Percentiles rank a stretch among this genome's conserved stretches.
These are phyloP conservation scores for Gibbula magus DNA, from an alignment of 2,888 invertebrate genomes.

Conservation along the genomic window DNA sequence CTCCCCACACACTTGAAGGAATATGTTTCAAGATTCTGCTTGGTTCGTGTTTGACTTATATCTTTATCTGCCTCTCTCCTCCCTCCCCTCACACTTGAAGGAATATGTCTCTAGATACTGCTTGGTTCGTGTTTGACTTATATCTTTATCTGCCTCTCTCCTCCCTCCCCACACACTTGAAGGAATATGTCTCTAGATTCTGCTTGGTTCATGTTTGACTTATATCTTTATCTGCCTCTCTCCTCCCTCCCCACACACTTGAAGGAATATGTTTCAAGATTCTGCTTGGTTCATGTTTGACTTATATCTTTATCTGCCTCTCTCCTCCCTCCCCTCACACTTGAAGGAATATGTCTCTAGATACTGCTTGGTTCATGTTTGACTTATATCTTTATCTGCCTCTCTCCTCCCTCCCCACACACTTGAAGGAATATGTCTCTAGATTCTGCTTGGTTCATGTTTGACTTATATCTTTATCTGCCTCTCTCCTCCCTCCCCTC, in stretches of 20 bases:
- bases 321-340: too few relatives aligned
- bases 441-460: not conserved
- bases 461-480: not conserved
- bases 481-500: not conserved
- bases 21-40: too few relatives aligned
- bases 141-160: not conserved
- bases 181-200: too few relatives aligned
- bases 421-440: not conserved
- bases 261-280: not conserved
- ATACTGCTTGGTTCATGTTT: not conserved
- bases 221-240: not conserved
- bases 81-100: not conserved
- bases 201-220: not conserved
- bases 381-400: not conserved
- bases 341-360: too few relatives aligned
- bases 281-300: not conserved
- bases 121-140: not conserved
- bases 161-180: too few relatives aligned
- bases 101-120: not conserved
- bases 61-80: not conserved
- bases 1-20: too few relatives aligned
- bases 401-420: not conserved
- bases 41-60: not conserved
- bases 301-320: not conserved
- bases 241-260: not conserved